These are phyloP conservation scores for Falco punctatus DNA, from an alignment of 2,113 vertebrate species.

Conservation along the genomic window DNA sequence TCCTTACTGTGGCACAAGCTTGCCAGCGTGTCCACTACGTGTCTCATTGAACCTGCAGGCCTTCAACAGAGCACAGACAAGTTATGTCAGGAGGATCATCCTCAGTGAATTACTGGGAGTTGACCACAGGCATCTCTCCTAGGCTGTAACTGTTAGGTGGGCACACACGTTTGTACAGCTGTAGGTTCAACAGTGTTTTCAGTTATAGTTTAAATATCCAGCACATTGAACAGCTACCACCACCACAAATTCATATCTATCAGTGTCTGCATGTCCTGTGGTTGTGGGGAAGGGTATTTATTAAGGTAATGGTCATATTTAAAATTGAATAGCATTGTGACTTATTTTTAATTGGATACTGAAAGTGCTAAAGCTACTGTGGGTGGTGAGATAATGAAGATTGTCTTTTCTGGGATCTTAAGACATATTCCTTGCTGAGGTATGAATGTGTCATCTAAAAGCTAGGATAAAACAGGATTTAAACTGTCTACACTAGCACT, in stretches of 20 bases:
- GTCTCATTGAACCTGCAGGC: background rate
- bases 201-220: background rate
- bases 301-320: background rate
- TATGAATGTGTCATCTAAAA: background rate
- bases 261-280: background rate
- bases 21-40: accelerated
- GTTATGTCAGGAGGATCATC: background rate
- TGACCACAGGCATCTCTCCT: background rate
- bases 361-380: background rate
- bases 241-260: background rate
- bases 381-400: background rate
- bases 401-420: background rate
- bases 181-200: background rate
- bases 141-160: background rate
- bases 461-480: background rate
- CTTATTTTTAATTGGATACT: background rate
- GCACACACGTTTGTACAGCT: background rate
- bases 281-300: background rate
- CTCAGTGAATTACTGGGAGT: background rate
- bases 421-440: background rate
- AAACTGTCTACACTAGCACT: background rate
- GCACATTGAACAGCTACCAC: background rate
- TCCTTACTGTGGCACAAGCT: background rate
- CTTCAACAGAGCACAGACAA: background rate
- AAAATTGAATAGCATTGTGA: background rate